A percentile compares a stretch with the other conserved stretches of the same genome.
phyloP scores from a whole-genome alignment of 2,888 invertebrate genomes.

The Xylota sylvarum region DNA sequence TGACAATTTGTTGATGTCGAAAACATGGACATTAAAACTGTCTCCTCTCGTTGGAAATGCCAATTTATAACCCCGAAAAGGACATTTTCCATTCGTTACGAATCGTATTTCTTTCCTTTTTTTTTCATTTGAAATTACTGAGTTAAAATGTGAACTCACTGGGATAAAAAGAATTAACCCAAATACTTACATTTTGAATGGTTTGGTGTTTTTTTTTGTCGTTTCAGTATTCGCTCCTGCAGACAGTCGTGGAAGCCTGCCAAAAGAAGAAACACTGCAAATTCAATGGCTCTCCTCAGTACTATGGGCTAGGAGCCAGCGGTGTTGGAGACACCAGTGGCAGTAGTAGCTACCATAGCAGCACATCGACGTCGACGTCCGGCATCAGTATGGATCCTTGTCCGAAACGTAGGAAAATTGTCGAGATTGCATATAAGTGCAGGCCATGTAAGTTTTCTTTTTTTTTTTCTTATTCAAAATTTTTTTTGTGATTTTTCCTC shows the following conservation, averaged over 20 bases:
- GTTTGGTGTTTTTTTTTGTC: constrained; percentile 51
- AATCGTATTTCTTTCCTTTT: not conserved
- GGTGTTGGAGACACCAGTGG: constrained; percentile 83
- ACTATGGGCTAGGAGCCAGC: constrained; percentile 90
- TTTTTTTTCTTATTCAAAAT: not conserved
- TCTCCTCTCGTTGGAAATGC: constrained; percentile 48
- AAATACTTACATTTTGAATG: constrained; percentile 65
- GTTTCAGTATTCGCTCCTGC: constrained; percentile 93
- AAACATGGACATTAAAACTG: constrained; percentile 70
- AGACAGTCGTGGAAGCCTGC: constrained; percentile 97
- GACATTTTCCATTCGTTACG: constrained; percentile 46
- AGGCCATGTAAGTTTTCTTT: constrained; percentile 92
- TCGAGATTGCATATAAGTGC: constrained; percentile 98
- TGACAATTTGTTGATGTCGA: constrained; percentile 69
- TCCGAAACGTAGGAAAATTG: constrained; percentile 95
- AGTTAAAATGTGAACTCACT: constrained; percentile 44
- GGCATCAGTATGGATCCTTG: constrained; percentile 89
- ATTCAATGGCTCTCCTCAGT: constrained; percentile 94
- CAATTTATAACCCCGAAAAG: constrained; percentile 66
- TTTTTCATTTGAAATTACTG: constrained; percentile 52
- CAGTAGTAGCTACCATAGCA: constrained; percentile 82
- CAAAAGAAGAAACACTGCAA: constrained; percentile 97
- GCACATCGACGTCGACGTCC: constrained; percentile 82
- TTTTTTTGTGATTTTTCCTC: not conserved
- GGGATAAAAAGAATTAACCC: constrained; percentile 65